Evolutionary conservation across 2,797 vertebrate species (phyloP).

Genomic region (Phoxinus dragarum): DNA sequence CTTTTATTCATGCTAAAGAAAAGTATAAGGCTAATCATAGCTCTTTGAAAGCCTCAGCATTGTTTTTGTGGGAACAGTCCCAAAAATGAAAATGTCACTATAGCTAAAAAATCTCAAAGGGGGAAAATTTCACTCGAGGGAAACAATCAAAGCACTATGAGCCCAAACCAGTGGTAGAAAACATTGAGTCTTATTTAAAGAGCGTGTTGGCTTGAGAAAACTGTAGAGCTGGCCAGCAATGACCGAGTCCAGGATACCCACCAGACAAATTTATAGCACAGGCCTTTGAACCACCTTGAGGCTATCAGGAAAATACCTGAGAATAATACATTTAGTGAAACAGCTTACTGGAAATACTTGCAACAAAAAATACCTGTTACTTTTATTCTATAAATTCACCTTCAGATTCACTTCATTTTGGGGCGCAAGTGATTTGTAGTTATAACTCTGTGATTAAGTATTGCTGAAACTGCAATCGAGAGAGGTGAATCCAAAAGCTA

Average conservation of each 20-base stretch:
- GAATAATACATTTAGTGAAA: background rate
- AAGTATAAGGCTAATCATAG: background rate
- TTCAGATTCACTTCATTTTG: background rate
- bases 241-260: slow-evolving; percentile 9
- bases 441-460: background rate
- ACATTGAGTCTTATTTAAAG: slow-evolving; percentile 41
- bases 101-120: slow-evolving; percentile 29
- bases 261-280: slow-evolving; percentile 34
- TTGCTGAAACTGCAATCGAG: background rate
- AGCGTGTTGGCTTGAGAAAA: slow-evolving; percentile 1
- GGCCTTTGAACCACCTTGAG: slow-evolving; percentile 16
- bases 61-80: slow-evolving; percentile 15
- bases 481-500: background rate
- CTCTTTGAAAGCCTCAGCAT: slow-evolving; percentile 24
- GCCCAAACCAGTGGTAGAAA: slow-evolving; percentile 6
- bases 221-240: background rate
- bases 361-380: background rate
- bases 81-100: slow-evolving; percentile 24
- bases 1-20: background rate
- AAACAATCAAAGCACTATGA: slow-evolving; percentile 37
- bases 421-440: background rate
- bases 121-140: background rate
- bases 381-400: background rate
- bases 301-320: slow-evolving; percentile 7
- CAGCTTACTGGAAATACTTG: background rate